Conservation (phyloP, 2,113 vertebrate species). For the Bungarus multicinctus region DNA sequence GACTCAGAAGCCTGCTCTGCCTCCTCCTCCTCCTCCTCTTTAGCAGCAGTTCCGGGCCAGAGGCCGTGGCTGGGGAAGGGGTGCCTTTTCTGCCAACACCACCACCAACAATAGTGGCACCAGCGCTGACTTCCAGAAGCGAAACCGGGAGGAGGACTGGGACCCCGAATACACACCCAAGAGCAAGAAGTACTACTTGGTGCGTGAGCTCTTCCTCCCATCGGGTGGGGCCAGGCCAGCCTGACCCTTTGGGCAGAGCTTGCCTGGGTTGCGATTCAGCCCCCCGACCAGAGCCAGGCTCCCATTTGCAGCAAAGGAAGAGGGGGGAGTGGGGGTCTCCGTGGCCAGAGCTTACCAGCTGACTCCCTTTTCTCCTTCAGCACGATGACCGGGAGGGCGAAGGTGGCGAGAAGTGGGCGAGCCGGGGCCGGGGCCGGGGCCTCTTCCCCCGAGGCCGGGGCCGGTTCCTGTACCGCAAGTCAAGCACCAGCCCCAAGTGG, state of each 20-base stretch:
- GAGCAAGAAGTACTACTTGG: conserved; percentile 95
- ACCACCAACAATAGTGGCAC: conserved; percentile 73
- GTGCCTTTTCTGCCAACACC: conserved; percentile 77
- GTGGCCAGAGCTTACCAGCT: not conserved
- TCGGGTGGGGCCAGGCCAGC: not conserved
- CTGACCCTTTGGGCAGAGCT: not conserved
- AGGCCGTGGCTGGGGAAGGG: conserved; percentile 90
- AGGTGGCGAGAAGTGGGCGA: conserved; percentile 79
- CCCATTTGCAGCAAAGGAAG: not conserved
- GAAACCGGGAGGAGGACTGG: conserved; percentile 85
- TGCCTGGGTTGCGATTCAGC: not conserved
- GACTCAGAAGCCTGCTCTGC: not conserved
- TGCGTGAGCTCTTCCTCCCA: conserved; percentile 61
- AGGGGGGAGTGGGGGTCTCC: not conserved
- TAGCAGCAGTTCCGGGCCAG: conserved; percentile 84
- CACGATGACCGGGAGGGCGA: conserved; percentile 88
- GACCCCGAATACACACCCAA: conserved; percentile 90
- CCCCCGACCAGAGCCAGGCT: not conserved
- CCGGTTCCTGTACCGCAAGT: conserved; percentile 90
- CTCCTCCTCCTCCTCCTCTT: not conserved
- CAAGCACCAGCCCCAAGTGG: conserved; percentile 86
- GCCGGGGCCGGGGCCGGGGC: conserved; percentile 79
- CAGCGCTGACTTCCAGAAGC: conserved; percentile 73
- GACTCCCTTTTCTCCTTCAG: conserved; percentile 57
- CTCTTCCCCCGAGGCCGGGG: conserved; percentile 78